Evolutionary conservation across 2,797 vertebrate genomes (phyloP).

Genomic region (Bufotes viridis): DNA sequence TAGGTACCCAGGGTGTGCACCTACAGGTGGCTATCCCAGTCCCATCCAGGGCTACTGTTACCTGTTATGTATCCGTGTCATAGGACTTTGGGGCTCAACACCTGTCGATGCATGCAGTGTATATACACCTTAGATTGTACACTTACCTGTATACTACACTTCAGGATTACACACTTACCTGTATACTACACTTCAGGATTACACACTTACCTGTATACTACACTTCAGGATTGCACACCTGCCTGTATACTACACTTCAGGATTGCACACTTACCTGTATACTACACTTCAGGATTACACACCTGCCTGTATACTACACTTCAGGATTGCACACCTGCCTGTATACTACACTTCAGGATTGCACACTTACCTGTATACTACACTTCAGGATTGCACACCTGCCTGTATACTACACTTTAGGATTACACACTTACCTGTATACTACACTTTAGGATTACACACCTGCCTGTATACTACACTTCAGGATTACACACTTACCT

Average conservation of each 20-base stretch:
- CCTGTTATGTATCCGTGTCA: too few species aligned
- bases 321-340: background rate
- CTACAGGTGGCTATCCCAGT: background rate
- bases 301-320: background rate
- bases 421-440: background rate
- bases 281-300: too few species aligned
- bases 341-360: background rate
- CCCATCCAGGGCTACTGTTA: too few species aligned
- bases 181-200: background rate
- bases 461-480: background rate
- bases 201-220: background rate
- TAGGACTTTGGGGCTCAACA: too few species aligned
- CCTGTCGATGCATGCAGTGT: too few species aligned
- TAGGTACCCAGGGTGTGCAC: conserved; percentile 68
- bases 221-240: background rate
- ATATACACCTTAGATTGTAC: too few species aligned
- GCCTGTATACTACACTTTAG: background rate
- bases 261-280: too few species aligned
- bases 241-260: background rate
- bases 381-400: background rate
- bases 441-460: background rate
- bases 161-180: background rate
- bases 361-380: background rate
- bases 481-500: background rate
- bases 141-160: too few species aligned